Evolutionary conservation across 2,113 vertebrate species (phyloP), one percentile per base, ranked within the genome.

Genomic region (Podocnemis expansa): DNA sequence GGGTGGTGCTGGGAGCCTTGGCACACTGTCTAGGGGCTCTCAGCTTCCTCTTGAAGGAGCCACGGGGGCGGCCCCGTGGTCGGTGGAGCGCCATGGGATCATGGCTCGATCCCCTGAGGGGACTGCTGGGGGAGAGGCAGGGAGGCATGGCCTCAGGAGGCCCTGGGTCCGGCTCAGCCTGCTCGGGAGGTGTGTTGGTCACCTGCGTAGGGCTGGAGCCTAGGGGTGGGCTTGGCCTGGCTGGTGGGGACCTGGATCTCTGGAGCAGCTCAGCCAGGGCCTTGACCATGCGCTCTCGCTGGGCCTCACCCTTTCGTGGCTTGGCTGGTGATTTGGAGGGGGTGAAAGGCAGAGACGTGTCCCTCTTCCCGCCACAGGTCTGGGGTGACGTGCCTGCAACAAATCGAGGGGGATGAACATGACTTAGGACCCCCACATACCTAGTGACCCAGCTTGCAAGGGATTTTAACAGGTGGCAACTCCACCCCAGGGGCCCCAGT

Each of bases 201-300:
- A 24, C 38, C 67, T 82, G 63, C 8, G 8, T 76, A 31, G 67
- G 67, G 19, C 47, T 41, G 19, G 90, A 27, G 5, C 25, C 34
- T 3, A 90, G 89, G n/a, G 87, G 89, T 31, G 93, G 93, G 73
- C 55, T 94, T 85, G 96, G 89, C 52, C 95, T 91, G 47, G 29
- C 75, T n/a, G 91, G 96, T 52, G 96, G 92, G 67, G 93, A 90
- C 94, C 97, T 97, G 76, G 94, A 90, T 91, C 96, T 89, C 93
- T 95, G 96, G 58, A 97, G 97, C 90, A 97, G 96, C 91, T 97
- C 96, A 38, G 97, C 96, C 93, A 97, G 95, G 89, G 96, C 97
- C 92, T 97, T 97, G 85, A 97, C 97, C 97, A 97, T 97, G 27
- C 96, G 95, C 80, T 97, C 96, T 55, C 95, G 95, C 84, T 97